Conservation (phyloP, 2,888 invertebrate genomes). For the Drosophila merina region DNA sequence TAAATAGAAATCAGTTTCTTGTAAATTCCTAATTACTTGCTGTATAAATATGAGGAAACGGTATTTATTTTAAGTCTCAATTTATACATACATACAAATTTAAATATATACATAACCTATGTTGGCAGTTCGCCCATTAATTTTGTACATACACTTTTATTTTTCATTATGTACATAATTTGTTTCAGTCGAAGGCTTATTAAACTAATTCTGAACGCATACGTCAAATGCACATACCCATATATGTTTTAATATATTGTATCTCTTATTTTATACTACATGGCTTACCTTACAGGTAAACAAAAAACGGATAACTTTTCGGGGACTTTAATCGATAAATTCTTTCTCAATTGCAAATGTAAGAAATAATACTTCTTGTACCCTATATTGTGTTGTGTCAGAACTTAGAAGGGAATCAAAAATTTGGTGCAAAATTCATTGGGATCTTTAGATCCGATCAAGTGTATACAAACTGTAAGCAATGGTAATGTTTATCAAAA, state of each 20-base stretch:
- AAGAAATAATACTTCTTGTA: neutral
- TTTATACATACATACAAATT: conserved; percentile 41
- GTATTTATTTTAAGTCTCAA: conserved; percentile 39
- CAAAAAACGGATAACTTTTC: conserved; percentile 23
- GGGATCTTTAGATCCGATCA: neutral
- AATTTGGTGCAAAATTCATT: neutral
- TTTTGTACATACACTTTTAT: conserved; percentile 37
- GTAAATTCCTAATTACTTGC: conserved; percentile 15
- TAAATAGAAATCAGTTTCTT: conserved; percentile 1
- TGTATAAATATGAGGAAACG: conserved; percentile 35
- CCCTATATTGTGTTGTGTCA: neutral
- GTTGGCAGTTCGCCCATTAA: conserved; percentile 37
- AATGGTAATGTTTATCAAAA: conserved; percentile 1
- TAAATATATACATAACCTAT: conserved; percentile 41
- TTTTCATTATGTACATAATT: conserved; percentile 38
- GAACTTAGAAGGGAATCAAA: neutral
- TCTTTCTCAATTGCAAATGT: neutral
- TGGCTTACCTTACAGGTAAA: conserved; percentile 29
- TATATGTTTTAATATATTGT: conserved; percentile 16
- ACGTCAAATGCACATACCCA: conserved; percentile 42
- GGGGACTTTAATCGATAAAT: conserved; percentile 13
- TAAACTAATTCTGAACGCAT: conserved; percentile 40
- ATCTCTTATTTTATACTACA: conserved; percentile 23
- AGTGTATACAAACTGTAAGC: neutral
- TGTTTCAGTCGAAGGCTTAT: conserved; percentile 41